phyloP scores from a whole-genome alignment of 30 jellyfish, hydroid and myxozoan genomes.

The Phacellophora camtschatica region DNA sequence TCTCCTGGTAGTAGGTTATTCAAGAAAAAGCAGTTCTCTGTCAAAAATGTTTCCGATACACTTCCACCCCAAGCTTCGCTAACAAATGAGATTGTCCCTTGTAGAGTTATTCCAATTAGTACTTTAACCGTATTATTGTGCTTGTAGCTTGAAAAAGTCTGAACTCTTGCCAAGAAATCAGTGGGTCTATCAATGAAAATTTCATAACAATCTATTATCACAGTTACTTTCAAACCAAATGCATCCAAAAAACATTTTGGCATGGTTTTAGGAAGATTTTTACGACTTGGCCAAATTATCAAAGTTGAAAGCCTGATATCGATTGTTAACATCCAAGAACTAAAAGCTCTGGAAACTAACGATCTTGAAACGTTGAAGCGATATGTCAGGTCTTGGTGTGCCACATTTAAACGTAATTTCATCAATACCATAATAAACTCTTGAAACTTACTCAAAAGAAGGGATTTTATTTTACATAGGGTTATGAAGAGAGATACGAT shows the following conservation, averaged over 20 bases:
- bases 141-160: slow-evolving; percentile 41
- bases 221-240: slow-evolving; percentile 19
- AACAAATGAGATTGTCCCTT: slow-evolving; percentile 22
- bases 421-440: slow-evolving; percentile 34
- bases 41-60: slow-evolving; percentile 11
- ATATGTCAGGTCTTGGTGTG: slow-evolving; percentile 33
- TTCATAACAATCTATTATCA: slow-evolving; percentile 47
- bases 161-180: slow-evolving; percentile 50
- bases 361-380: background rate
- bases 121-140: slow-evolving; percentile 32
- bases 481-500: no score
- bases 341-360: background rate
- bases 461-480: no score
- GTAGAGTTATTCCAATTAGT: slow-evolving; percentile 31
- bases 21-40: slow-evolving; percentile 24
- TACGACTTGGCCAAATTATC: slow-evolving; percentile 13
- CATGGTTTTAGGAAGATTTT: slow-evolving; percentile 22
- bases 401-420: slow-evolving; percentile 28
- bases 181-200: slow-evolving; percentile 42
- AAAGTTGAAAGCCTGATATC: background rate
- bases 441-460: slow-evolving; percentile 14
- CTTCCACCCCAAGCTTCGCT: slow-evolving; percentile 43
- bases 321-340: slow-evolving; percentile 13
- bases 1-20: slow-evolving; percentile 26
- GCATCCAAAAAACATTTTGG: background rate